phyloP scores from a whole-genome alignment of 2,888 invertebrate species.

The Synergus laeviventris region DNA sequence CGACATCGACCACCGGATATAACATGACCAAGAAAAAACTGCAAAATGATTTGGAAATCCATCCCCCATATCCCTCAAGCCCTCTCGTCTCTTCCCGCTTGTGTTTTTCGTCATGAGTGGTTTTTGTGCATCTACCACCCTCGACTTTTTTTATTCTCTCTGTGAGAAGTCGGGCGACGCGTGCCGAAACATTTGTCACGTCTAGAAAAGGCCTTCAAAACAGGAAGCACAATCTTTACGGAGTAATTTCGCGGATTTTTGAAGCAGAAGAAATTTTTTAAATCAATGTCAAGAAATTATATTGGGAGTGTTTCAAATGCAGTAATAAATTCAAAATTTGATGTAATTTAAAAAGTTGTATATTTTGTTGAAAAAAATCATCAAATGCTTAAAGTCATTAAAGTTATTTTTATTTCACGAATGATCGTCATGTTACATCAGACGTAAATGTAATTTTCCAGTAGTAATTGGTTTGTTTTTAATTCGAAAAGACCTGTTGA shows the following conservation, averaged over 20 bases:
- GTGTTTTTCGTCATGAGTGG: constrained; percentile 36
- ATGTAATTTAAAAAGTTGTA: too few relatives aligned
- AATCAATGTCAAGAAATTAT: too few relatives aligned
- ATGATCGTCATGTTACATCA: neutral
- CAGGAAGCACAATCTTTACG: constrained; percentile 10
- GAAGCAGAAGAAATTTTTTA: neutral
- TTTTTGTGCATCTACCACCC: constrained; percentile 26
- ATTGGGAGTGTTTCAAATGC: neutral
- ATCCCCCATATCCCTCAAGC: constrained; percentile 35
- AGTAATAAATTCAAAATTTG: too few relatives aligned
- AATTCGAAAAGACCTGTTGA: neutral
- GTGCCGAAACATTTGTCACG: constrained; percentile 43
- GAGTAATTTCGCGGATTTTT: neutral
- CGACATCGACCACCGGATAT: constrained; percentile 26
- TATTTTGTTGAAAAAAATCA: too few relatives aligned
- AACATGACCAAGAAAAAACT: constrained; percentile 33
- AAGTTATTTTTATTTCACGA: too few relatives aligned
- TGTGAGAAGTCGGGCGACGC: constrained; percentile 32
- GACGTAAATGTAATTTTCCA: neutral
- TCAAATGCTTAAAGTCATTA: too few relatives aligned
- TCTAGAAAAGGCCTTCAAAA: constrained; percentile 15
- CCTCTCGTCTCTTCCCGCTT: constrained; percentile 10
- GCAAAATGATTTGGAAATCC: constrained; percentile 37
- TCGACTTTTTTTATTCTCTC: constrained; percentile 8
- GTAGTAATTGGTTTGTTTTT: neutral